Base-by-base conservation (phyloP, 2,113 vertebrate genomes). In the Salvelinus sp. region DNA sequence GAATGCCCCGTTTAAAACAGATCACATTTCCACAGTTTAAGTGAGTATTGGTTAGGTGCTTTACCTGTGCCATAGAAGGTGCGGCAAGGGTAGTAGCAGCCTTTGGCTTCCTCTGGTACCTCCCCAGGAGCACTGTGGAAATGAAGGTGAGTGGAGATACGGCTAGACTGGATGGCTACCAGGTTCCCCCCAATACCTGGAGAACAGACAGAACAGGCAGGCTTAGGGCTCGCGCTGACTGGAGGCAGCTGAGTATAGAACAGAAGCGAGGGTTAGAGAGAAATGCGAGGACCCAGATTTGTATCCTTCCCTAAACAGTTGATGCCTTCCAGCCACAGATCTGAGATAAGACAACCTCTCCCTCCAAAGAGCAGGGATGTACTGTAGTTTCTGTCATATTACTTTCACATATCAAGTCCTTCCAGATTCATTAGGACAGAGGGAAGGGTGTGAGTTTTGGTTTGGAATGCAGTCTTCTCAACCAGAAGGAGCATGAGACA, bases 101-200 rank as follows among this genome's bases (percentile, higher is more conserved):
- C 95, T 84, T 94, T 96, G 83, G 93, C 93, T 76, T 96, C 96
- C 0, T 98, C 95, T 0, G 97, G 96, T 63, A 98, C 84, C 72
- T 98, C 97, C 69, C 97, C 97, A 9, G 96, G 95, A 78, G 93
- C 92, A 82, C 92, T 96, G 5, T 98, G 95, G 74, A 98, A 94
- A 84, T 99, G 97, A 83, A 99, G 94, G 90, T 97, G 93, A 74
- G 97, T 99, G 84, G 97, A 99, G 91, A 99, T 96, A 80, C 97
- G 94, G 91, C 97, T 99, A 74, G 97, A 95, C 91, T 99, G 97
- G 82, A 99, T 98, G 80, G 98, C 98, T 72, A 99, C 98, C 82
- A 99, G 91, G 88, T 99, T 99, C 48, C 98, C 98, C 82, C 98
- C 98, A 64, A 99, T 98, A 84, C 98, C 98, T 99, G 88, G 5